phyloP scores from a whole-genome alignment of 1,140 invertebrate species.

The Tetraneura akinire region DNA sequence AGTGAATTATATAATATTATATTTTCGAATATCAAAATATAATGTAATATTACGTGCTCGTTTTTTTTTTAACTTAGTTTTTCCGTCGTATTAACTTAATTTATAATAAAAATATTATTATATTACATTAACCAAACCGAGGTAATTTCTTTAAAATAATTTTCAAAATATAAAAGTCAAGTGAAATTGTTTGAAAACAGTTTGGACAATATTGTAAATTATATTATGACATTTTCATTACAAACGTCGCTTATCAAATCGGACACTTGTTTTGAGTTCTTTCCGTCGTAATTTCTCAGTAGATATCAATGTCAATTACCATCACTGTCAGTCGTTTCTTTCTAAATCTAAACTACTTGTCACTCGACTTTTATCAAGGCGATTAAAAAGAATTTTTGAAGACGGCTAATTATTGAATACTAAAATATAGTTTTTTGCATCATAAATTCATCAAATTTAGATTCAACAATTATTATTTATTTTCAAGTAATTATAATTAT shows the following conservation, averaged over 20 bases:
- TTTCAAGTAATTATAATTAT: too few relatives aligned
- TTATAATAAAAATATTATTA: too few relatives aligned
- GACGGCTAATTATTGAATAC: background rate
- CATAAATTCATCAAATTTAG: too few relatives aligned
- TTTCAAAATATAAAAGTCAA: background rate
- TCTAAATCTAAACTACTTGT: background rate
- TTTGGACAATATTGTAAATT: slow-evolving; percentile 14
- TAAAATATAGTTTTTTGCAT: too few relatives aligned
- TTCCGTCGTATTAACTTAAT: too few relatives aligned
- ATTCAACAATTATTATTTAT: too few relatives aligned
- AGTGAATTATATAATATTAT: too few relatives aligned
- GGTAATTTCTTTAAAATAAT: background rate
- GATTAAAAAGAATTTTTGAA: background rate
- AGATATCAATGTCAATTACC: slow-evolving; percentile 18
- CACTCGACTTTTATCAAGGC: background rate
- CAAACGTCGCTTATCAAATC: slow-evolving; percentile 4
- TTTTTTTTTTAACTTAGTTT: too few relatives aligned
- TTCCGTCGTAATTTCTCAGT: background rate
- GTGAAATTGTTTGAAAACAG: background rate
- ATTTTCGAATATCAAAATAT: too few relatives aligned
- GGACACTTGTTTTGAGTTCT: slow-evolving; percentile 17
- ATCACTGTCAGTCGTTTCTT: background rate
- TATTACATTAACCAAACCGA: background rate
- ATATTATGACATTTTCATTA: slow-evolving; percentile 28
- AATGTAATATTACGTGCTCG: too few relatives aligned